Evolutionary conservation across 2,888 invertebrate genomes (phyloP).

Genomic region (Synanthedon formicaeformis): DNA sequence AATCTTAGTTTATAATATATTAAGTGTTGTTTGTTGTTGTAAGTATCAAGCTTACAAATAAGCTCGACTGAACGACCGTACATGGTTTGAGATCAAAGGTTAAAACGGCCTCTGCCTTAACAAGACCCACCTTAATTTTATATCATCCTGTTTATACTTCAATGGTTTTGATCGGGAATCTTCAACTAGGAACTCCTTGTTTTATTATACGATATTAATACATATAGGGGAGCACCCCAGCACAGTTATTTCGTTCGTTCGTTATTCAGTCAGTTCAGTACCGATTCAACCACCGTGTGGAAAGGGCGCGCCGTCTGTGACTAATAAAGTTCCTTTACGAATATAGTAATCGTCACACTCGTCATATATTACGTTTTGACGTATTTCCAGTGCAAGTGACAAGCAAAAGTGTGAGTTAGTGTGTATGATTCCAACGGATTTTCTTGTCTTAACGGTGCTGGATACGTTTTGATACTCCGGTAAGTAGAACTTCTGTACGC

Average conservation of each 20-base stretch:
- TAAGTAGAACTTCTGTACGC: background rate
- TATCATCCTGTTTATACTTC: slow-evolving; percentile 43
- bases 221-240: background rate
- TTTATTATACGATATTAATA: background rate
- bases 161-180: slow-evolving; percentile 21
- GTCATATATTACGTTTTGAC: slow-evolving; percentile 18
- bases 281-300: slow-evolving; percentile 25
- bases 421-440: too few species aligned
- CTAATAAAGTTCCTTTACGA: slow-evolving; percentile 31
- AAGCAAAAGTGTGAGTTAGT: background rate
- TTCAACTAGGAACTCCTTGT: background rate
- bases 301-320: slow-evolving; percentile 24
- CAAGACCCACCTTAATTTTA: slow-evolving; percentile 36
- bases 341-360: slow-evolving; percentile 36
- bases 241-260: too few species aligned
- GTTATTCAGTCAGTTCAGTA: slow-evolving; percentile 18
- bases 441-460: too few species aligned
- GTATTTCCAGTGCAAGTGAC: slow-evolving; percentile 3
- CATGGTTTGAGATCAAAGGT: slow-evolving; percentile 1
- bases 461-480: background rate
- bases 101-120: slow-evolving; percentile 12
- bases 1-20: too few species aligned
- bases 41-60: too few species aligned
- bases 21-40: too few species aligned
- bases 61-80: background rate